These are phyloP conservation scores for Peromyscus melanophrys DNA, from an alignment of 2,797 vertebrate genomes.

Conservation along the genomic window DNA sequence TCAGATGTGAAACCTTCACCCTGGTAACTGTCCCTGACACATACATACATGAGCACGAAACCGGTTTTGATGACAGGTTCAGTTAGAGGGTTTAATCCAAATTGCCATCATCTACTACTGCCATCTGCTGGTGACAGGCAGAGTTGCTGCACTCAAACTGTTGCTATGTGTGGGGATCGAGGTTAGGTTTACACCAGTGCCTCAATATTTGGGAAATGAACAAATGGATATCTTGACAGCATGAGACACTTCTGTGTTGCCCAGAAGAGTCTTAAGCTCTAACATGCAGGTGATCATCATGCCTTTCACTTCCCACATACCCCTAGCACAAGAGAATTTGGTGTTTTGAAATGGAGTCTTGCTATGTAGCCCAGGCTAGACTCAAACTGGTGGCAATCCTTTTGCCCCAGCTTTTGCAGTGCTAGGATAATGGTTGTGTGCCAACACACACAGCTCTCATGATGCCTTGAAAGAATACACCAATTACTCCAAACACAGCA, in stretches of 20 bases:
- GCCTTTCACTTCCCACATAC: neutral
- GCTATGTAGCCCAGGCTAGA: neutral
- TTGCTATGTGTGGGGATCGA: neutral
- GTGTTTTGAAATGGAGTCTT: neutral
- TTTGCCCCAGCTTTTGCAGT: neutral
- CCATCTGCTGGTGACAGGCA: conserved; percentile 35
- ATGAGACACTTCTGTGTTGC: neutral
- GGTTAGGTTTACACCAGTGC: neutral
- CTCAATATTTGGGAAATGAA: neutral
- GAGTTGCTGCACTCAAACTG: neutral
- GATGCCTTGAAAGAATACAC: neutral
- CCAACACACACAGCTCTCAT: neutral
- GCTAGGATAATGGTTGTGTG: neutral
- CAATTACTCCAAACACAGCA: neutral
- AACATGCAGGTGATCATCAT: neutral
- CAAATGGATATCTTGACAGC: neutral
- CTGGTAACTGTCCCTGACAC: neutral
- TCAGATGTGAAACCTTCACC: neutral
- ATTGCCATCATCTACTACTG: neutral
- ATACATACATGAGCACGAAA: neutral
- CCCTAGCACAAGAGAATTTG: neutral
- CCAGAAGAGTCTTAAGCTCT: neutral
- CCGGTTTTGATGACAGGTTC: neutral
- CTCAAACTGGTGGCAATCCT: neutral
- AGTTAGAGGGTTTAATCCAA: neutral